Percentiles rank a stretch among this genome's conserved stretches.
Evolutionary conservation across 2,888 invertebrate genomes (phyloP).

Genomic region (Hypsopygia costalis): DNA sequence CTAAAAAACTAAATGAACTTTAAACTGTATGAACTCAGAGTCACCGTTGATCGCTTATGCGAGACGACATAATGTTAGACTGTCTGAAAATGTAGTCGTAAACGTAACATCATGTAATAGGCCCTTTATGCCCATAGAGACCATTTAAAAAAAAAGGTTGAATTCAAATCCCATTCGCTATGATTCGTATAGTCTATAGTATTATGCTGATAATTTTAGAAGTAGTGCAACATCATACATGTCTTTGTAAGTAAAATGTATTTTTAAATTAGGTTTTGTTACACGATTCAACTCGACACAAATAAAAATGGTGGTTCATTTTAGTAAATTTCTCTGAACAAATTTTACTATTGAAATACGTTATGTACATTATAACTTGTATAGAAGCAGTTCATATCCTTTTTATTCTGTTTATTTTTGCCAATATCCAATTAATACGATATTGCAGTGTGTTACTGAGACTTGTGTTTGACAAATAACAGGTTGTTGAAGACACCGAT

Average conservation of each 20-base stretch:
- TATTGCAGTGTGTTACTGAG: conserved; percentile 57
- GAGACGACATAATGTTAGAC: too few relatives aligned
- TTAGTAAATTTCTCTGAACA: conserved; percentile 55
- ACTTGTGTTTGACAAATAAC: conserved; percentile 75
- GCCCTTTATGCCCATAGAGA: too few relatives aligned
- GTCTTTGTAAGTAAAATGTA: conserved; percentile 16
- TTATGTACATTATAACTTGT: conserved; percentile 31
- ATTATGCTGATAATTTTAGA: conserved; percentile 35
- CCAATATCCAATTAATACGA: conserved; percentile 45
- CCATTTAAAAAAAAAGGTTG: too few relatives aligned
- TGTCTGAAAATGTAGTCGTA: too few relatives aligned
- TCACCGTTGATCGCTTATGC: too few relatives aligned
- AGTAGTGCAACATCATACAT: conserved; percentile 13
- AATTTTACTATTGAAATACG: conserved; percentile 30
- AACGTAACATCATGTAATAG: too few relatives aligned
- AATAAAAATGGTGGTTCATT: conserved; percentile 79
- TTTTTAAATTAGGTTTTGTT: conserved; percentile 28
- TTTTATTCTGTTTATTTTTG: conserved; percentile 36
- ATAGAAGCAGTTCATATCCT: conserved; percentile 33
- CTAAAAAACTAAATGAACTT: too few relatives aligned
- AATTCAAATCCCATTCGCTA: too few relatives aligned
- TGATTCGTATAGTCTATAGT: conserved; percentile 31
- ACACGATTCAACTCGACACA: conserved; percentile 68
- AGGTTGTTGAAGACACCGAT: conserved; percentile 78
- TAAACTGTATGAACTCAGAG: too few relatives aligned